Percentiles rank a stretch among this genome's conserved stretches.
phyloP scores from a whole-genome alignment of 2,888 invertebrate genomes.

The Eupithecia vulgata region DNA sequence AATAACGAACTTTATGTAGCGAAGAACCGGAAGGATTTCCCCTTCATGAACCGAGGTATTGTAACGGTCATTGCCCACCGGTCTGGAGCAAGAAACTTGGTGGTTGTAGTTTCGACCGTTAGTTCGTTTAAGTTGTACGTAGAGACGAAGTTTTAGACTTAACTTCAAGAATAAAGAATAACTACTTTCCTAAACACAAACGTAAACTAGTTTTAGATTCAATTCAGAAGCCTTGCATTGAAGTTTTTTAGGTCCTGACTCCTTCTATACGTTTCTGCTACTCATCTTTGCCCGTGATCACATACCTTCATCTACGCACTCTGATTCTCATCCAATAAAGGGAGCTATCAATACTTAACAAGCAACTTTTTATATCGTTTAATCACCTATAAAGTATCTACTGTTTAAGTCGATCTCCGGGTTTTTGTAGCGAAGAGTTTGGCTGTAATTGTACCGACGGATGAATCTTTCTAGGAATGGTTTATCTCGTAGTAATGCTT shows the following conservation, averaged over 20 bases:
- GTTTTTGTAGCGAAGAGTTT: not conserved
- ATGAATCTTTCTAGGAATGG: conserved; percentile 11
- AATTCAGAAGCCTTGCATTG: not conserved
- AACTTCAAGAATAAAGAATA: not conserved
- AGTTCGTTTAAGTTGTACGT: conserved; percentile 6
- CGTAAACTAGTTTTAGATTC: not conserved
- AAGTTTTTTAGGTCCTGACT: not conserved
- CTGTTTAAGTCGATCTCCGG: conserved; percentile 8
- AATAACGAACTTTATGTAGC: not conserved
- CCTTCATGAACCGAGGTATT: conserved; percentile 3
- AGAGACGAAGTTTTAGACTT: not conserved
- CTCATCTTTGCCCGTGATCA: conserved; percentile 24
- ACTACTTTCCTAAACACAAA: not conserved
- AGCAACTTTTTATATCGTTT: conserved; percentile 29
- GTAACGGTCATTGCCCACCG: conserved; percentile 6
- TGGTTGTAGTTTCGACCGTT: conserved; percentile 8
- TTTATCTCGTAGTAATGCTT: not conserved
- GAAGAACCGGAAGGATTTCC: conserved; percentile 9
- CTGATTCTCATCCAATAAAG: conserved; percentile 20
- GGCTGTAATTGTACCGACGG: not conserved
- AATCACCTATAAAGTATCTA: not conserved
- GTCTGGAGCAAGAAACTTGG: conserved; percentile 3
- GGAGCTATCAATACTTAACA: conserved; percentile 23
- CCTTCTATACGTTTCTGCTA: not conserved
- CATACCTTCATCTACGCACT: conserved; percentile 22